Evolutionary conservation across 2,113 vertebrate genomes (phyloP).

Genomic region (Prionailurus bengalensis): DNA sequence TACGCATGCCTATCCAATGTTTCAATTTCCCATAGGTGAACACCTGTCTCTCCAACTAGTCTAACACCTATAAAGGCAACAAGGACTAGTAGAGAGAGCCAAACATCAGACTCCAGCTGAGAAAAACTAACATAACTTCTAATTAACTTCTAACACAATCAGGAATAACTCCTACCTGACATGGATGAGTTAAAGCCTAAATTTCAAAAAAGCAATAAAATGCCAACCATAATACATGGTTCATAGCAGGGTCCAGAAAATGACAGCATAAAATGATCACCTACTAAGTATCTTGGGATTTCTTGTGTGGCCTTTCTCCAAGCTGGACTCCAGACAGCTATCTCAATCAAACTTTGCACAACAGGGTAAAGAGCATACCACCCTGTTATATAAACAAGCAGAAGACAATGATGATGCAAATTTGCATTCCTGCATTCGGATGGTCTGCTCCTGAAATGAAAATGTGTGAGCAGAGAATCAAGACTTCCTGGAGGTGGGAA

Average conservation of each 20-base stretch:
- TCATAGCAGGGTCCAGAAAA: neutral
- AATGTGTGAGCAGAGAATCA: neutral
- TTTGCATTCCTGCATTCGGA: neutral
- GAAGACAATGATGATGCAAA: neutral
- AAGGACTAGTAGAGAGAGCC: neutral
- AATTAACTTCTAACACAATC: neutral
- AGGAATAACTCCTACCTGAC: neutral
- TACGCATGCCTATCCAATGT: rapidly evolving
- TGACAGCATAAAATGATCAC: neutral
- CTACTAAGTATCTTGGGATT: neutral
- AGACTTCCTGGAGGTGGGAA: neutral
- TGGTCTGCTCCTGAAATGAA: neutral
- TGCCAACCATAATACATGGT: neutral
- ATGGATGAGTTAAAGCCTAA: neutral
- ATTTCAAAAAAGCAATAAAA: conserved; percentile 26
- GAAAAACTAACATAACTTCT: neutral
- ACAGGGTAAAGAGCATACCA: too few relatives aligned
- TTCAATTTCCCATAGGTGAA: neutral
- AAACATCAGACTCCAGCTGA: neutral
- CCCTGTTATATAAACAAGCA: neutral
- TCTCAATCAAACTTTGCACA: neutral
- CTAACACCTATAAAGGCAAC: neutral
- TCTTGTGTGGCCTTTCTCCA: neutral
- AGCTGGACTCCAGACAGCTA: neutral
- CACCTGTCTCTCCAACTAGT: neutral